Evolutionary conservation across 1,140 invertebrate species (phyloP).

Genomic region (Drosophila navojoa): DNA sequence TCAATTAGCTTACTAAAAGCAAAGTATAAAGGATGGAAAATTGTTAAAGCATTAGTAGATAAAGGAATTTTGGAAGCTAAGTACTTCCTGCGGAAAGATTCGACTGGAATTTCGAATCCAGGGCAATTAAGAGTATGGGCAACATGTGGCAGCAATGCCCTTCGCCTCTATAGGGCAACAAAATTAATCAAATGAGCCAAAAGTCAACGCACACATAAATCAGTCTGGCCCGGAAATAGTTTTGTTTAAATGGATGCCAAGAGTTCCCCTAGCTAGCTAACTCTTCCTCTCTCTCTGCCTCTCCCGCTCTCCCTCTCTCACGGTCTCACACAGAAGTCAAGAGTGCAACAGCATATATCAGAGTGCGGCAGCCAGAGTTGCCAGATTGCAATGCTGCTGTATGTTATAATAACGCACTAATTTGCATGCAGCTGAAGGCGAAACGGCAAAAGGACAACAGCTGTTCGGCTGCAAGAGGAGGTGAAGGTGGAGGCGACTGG

Average conservation of each 20-base stretch:
- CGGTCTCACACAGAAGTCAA: conserved; percentile 49
- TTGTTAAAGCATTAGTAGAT: background rate
- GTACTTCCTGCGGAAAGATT: background rate
- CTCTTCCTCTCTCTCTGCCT: too few relatives aligned
- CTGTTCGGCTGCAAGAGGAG: background rate
- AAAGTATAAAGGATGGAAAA: background rate
- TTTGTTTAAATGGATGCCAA: conserved; percentile 56
- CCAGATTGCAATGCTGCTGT: conserved; percentile 50
- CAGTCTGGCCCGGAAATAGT: conserved; percentile 62
- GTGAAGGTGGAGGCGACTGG: background rate
- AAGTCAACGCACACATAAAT: conserved; percentile 61
- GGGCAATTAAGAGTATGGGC: conserved; percentile 7
- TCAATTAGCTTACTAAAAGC: conserved; percentile 3
- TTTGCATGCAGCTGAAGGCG: conserved; percentile 60
- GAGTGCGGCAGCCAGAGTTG: conserved; percentile 11
- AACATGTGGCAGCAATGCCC: conserved; percentile 10
- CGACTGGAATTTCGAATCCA: background rate
- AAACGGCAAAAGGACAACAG: conserved; percentile 28
- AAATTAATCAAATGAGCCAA: conserved; percentile 68
- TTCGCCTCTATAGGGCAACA: conserved; percentile 10
- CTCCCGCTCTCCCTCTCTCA: background rate
- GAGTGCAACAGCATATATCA: conserved; percentile 57
- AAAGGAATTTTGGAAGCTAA: conserved; percentile 5
- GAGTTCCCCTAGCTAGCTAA: background rate
- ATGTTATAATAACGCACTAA: conserved; percentile 75